Conservation (phyloP, 2,797 vertebrate species). For the Numenius phaeopus region DNA sequence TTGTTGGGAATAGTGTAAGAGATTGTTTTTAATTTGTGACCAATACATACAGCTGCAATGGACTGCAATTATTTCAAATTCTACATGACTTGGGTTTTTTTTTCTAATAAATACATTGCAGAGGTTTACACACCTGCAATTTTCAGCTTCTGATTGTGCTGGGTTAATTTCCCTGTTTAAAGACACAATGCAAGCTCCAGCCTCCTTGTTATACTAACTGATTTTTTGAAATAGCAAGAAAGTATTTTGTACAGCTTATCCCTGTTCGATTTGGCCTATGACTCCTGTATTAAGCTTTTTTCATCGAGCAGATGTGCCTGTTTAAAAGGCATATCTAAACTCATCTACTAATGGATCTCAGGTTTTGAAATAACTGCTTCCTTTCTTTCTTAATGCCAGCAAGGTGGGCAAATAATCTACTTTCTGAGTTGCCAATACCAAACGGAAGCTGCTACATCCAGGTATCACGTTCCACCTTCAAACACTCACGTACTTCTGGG, state of each 20-base stretch:
- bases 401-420: neutral
- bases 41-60: neutral
- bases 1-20: neutral
- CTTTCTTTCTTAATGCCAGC: neutral
- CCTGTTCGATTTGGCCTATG: neutral
- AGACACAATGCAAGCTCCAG: neutral
- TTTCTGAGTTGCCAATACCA: neutral
- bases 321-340: neutral
- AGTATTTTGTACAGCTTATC: neutral
- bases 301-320: neutral
- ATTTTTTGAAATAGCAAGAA: neutral
- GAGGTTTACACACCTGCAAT: neutral
- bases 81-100: neutral
- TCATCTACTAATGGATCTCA: neutral
- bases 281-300: neutral
- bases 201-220: neutral
- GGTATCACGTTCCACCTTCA: neutral
- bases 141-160: neutral
- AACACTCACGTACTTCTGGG: no score
- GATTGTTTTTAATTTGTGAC: neutral
- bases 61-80: neutral
- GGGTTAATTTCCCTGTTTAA: neutral
- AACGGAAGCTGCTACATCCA: neutral
- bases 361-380: neutral
- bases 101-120: neutral